These are phyloP conservation scores for Lucinisca nassula DNA, from an alignment of 2,888 invertebrate genomes.

Conservation along the genomic window DNA sequence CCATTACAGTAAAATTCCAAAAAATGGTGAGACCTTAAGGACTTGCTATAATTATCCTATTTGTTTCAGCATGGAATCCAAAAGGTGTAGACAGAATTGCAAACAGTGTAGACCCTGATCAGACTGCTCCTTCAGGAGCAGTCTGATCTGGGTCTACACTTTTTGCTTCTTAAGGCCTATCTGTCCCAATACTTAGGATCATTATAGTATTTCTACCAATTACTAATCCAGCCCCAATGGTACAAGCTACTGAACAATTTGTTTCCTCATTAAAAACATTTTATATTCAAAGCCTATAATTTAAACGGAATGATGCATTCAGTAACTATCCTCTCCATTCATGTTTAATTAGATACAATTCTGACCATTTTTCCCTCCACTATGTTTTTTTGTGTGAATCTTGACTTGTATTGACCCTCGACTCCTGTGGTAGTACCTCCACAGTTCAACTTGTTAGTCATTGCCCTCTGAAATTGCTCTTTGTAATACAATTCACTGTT, in stretches of 20 bases:
- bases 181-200: too few relatives aligned
- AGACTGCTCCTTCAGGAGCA: too few relatives aligned
- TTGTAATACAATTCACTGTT: constrained; percentile 11
- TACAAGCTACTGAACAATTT: constrained; percentile 9
- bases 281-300: background rate
- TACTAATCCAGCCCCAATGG: background rate
- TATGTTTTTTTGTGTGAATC: background rate
- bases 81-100: too few relatives aligned
- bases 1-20: too few relatives aligned
- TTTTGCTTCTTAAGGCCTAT: too few relatives aligned
- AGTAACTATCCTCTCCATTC: background rate
- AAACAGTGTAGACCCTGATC: too few relatives aligned
- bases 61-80: too few relatives aligned
- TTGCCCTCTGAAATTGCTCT: background rate
- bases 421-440: background rate
- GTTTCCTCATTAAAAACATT: constrained; percentile 7
- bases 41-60: too few relatives aligned
- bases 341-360: constrained; percentile 1
- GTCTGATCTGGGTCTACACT: too few relatives aligned
- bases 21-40: too few relatives aligned
- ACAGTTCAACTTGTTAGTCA: background rate
- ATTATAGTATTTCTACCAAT: too few relatives aligned
- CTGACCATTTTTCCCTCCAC: background rate
- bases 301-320: background rate
- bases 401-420: background rate